Base-by-base conservation (phyloP, 1,140 invertebrate species). In the Vanessa tameamea region DNA sequence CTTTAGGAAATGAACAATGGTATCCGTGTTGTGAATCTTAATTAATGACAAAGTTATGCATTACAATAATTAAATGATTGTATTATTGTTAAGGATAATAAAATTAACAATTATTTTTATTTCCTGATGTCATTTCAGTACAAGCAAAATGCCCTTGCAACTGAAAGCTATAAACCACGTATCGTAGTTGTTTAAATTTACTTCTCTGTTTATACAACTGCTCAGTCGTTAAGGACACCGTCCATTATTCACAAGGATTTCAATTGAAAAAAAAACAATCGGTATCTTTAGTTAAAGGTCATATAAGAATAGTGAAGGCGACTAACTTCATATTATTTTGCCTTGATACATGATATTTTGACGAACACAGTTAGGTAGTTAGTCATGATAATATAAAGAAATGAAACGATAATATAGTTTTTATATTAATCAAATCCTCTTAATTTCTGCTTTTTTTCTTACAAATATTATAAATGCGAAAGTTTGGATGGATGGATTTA, bases 201-300 rank as follows among this genome's bases (percentile, higher is more conserved):
- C 77, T 79, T 74, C 73, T 83, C 86, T 89, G 80, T 89, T 88
- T 87, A 84, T 80, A 86, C 83, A 91, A 88, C 83, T 88, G 86
- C 82, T 83, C 76, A 76, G 69, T 86, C 72, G 75, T 75, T 86
- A 88, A 91, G 87, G 86, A 90, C 88, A 83, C 81, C 80, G 76
- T 86, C 85, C 81, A 89, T 90, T 89, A 89, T 92, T 80, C 82
- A 88, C 88, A 90, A 90, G 88, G 90, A 90, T 90, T 87, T 85
- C 78, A 70, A 81, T 87, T 84, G 81, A 86, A 81, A 77, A 85
- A 83, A 85, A 87, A 80, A 87, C 83, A 86, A 88, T 89, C 82
- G 88, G 79, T 86, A 80, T 88, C 83, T 81, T 82, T 79, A 85
- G 68, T 75, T 76, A 86, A 84, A 89, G 88, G 88, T 87, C 87